Base-by-base conservation (phyloP, 30 jellyfish, hydroid and myxozoan species). In the Pseudorhiza aurosa region DNA sequence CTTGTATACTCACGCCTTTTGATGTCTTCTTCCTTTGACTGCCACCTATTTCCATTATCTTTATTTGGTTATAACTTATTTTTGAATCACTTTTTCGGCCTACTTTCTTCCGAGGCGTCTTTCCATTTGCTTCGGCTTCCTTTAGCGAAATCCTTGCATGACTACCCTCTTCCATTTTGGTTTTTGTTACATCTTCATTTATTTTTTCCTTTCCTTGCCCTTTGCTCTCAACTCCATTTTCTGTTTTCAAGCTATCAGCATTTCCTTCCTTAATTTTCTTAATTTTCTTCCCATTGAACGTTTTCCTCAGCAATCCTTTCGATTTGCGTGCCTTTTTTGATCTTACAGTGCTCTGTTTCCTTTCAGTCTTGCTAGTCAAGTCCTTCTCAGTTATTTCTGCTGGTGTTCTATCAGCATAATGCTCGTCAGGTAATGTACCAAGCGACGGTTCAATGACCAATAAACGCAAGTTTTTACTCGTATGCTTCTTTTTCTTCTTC, bases 391-490 rank as follows among this genome's bases (percentile, higher is more conserved):
- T 46, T 25, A 72, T 0, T 32, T 45, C 69, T n/a, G n/a, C n/a
- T 14, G 83, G 72, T 33, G 58, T 45, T 17, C 77, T 72, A 18
- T 45, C 77, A 18, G 81, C 51, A 26, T 37, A 22, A 21, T n/a
- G 60, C 33, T 45, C 50, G 31, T 51, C 81, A 2, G 76, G 31
- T 24, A 65, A 30, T 71, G 45, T n/a, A n/a, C 63, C 79, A 19
- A 65, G 29, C 32, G 77, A 58, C 60, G 68, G 84, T 81, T 56
- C 87, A 37, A 51, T 8, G 7, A 51, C 47, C 89, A 60, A 18
- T 42, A 85, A 40, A 55, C 18, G 53, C 39, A 33, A 11, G 37
- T 32, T 70, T n/a, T 21, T 57, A 33, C 29, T 26, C 57, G n/a
- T 59, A 30, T 4, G 47, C 47, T 25, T 40, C 68, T 17, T 35